Percentiles rank a stretch among this genome's conserved stretches.
phyloP scores from a whole-genome alignment of 2,113 vertebrate genomes.

The Lepisosteus osseus region DNA sequence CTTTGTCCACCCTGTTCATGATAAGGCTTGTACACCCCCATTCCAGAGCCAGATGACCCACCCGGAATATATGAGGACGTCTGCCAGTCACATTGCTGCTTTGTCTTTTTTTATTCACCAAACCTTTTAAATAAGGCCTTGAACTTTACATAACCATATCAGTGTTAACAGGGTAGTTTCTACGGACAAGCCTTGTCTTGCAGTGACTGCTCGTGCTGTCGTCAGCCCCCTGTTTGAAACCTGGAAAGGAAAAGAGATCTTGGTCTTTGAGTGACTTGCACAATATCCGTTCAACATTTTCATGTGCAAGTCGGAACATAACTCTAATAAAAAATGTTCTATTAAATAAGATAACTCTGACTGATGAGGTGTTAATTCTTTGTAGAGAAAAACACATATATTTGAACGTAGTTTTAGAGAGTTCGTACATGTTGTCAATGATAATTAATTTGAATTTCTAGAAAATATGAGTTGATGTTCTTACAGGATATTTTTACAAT shows the following conservation, averaged over 20 bases:
- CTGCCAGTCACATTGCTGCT: not conserved
- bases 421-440: no score
- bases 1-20: not conserved
- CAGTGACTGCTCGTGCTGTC: not conserved
- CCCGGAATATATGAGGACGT: not conserved
- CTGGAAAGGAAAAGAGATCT: conserved; percentile 12
- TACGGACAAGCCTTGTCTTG: conserved; percentile 25
- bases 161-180: not conserved
- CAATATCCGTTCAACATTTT: conserved; percentile 21
- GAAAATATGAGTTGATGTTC: no score
- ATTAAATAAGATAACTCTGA: not conserved
- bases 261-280: conserved; percentile 26
- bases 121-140: not conserved
- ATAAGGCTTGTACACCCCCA: not conserved
- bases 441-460: no score
- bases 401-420: no score
- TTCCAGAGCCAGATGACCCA: not conserved
- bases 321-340: not conserved
- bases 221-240: conserved; percentile 12
- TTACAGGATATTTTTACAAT: no score
- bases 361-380: no score
- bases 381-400: no score
- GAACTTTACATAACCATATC: no score
- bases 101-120: not conserved
- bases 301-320: not conserved